A percentile compares a stretch with the other conserved stretches of the same genome.
Conservation (phyloP, 64 coral and sea anemone species). For the Acropora tenuis region DNA sequence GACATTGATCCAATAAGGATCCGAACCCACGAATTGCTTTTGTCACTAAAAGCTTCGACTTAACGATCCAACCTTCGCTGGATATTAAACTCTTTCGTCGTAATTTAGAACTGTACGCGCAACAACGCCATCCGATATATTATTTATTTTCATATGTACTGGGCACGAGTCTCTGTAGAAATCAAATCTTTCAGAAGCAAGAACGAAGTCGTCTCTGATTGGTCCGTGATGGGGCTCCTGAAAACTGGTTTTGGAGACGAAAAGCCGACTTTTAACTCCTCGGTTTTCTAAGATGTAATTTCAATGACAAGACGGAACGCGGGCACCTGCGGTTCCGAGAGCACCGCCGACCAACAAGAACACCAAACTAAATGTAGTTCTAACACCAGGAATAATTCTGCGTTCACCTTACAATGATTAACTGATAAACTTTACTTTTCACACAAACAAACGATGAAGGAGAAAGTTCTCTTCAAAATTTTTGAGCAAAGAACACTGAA, state of each 20-base stretch:
- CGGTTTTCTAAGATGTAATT: too few species aligned
- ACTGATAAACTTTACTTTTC: too few species aligned
- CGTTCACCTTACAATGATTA: too few species aligned
- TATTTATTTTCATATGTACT: background rate
- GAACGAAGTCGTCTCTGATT: background rate
- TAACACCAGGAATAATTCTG: too few species aligned
- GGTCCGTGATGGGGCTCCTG: background rate
- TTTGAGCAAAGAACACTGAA: too few species aligned
- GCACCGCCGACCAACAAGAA: too few species aligned
- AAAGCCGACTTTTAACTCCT: background rate
- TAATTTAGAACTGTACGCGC: background rate
- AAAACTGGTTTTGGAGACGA: background rate
- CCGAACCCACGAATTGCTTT: background rate
- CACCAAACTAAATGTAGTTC: too few species aligned
- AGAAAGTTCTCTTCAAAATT: too few species aligned
- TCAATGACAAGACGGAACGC: too few species aligned
- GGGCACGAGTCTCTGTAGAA: background rate
- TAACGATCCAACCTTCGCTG: too few species aligned
- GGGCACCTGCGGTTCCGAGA: too few species aligned
- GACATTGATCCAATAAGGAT: constrained; percentile 31
- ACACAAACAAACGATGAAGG: too few species aligned
- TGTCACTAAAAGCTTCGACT: background rate
- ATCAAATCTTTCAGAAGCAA: background rate
- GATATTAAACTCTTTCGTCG: background rate
- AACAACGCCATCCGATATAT: background rate